Conservation (phyloP, 2,113 vertebrate genomes). For the Crotalus viridis region DNA sequence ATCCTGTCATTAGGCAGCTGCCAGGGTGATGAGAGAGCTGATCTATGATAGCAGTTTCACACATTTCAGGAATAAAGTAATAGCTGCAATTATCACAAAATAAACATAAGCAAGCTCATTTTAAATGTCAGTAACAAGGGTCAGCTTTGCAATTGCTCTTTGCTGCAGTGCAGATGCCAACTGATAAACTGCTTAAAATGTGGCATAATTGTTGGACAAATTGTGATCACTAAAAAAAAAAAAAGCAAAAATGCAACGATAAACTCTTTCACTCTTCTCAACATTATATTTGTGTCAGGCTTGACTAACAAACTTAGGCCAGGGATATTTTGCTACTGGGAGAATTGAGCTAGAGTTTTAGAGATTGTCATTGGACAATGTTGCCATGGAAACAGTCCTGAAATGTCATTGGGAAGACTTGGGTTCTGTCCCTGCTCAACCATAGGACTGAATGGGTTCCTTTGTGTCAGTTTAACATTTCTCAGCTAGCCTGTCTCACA, state of each 20-base stretch:
- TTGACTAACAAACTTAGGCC: neutral
- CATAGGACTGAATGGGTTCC: neutral
- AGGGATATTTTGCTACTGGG: neutral
- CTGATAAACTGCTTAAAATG: neutral
- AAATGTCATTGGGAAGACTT: neutral
- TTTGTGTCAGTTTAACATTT: neutral
- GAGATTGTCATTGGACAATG: neutral
- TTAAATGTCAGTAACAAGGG: neutral
- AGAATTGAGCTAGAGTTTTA: neutral
- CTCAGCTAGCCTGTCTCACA: neutral
- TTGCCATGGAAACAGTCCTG: neutral
- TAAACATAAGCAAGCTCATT: constrained; percentile 1
- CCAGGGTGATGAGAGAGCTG: neutral
- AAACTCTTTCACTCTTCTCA: neutral
- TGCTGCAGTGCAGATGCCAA: neutral
- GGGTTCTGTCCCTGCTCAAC: neutral
- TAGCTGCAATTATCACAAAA: constrained; percentile 10
- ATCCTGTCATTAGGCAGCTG: neutral
- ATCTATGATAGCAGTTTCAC: neutral
- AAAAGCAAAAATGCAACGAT: neutral
- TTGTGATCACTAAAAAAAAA: neutral
- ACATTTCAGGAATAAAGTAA: neutral
- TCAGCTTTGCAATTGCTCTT: neutral
- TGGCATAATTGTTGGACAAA: neutral
- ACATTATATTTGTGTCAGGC: neutral